A percentile compares a stretch with the other conserved stretches of the same genome.
These are phyloP conservation scores for Sycophaga agraensis DNA, from an alignment of 1,140 invertebrate genomes.

Conservation along the genomic window DNA sequence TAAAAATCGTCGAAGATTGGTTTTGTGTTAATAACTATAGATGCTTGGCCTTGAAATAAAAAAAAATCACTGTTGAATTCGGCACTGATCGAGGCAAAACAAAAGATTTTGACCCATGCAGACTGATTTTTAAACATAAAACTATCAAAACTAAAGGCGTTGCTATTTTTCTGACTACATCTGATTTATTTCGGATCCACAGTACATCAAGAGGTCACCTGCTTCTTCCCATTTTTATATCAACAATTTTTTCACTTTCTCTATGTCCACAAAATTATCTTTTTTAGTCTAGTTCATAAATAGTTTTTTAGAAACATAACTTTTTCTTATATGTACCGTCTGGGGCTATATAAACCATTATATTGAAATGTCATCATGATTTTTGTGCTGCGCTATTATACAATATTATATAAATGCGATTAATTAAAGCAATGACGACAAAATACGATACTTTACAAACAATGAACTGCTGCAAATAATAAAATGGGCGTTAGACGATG, in stretches of 20 bases:
- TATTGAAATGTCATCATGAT: not conserved
- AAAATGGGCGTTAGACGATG: no score
- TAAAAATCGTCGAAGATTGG: not conserved
- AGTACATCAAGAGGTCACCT: conserved; percentile 1
- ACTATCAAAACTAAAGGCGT: conserved; percentile 2
- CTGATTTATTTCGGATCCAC: conserved; percentile 14
- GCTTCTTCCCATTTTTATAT: conserved; percentile 5
- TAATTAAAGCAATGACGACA: conserved; percentile 9
- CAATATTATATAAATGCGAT: conserved; percentile 4
- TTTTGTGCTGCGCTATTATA: conserved; percentile 10
- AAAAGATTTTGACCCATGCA: not conserved
- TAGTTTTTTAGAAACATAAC: conserved; percentile 7
- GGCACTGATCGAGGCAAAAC: conserved; percentile 1
- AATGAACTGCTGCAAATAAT: no score
- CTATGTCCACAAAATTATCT: not conserved
- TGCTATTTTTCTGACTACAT: conserved; percentile 38
- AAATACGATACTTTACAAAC: no score
- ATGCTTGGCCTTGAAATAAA: not conserved
- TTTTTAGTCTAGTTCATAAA: not conserved
- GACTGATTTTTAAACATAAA: not conserved
- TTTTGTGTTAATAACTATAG: not conserved
- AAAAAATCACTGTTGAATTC: not conserved
- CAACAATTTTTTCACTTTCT: not conserved
- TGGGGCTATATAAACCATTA: no score
- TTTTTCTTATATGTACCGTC: conserved; percentile 11